phyloP scores from a whole-genome alignment of 2,888 invertebrate species.

The Stenchaetothrips biformis region DNA sequence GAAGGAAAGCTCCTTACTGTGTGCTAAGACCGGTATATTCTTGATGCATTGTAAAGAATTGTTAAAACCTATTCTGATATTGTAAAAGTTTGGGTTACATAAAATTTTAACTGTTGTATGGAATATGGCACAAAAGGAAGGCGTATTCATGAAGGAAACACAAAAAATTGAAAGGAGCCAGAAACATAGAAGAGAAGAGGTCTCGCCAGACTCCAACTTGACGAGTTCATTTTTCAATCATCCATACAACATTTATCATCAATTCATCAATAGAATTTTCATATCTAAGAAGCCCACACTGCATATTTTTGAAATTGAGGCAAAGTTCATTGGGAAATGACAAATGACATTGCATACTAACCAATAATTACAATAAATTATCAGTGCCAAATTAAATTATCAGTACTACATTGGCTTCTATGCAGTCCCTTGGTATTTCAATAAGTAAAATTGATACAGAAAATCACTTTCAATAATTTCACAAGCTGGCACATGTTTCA shows the following conservation, averaged over 20 bases:
- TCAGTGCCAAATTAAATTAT: slow-evolving; percentile 25
- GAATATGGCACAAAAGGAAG: not conserved
- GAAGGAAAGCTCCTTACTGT: not conserved
- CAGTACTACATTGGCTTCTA: slow-evolving; percentile 19
- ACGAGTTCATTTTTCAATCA: too few relatives aligned
- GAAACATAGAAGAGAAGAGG: too few relatives aligned
- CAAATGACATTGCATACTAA: not conserved
- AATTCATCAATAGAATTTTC: too few relatives aligned
- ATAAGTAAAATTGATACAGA: not conserved
- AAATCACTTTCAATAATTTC: not conserved
- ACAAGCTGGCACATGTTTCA: not conserved
- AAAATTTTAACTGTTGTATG: slow-evolving; percentile 12
- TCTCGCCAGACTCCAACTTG: too few relatives aligned
- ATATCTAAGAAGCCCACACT: too few relatives aligned
- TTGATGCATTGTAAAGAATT: not conserved
- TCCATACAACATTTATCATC: too few relatives aligned
- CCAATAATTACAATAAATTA: slow-evolving; percentile 21
- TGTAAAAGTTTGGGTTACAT: not conserved
- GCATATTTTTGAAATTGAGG: too few relatives aligned
- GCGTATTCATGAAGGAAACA: too few relatives aligned
- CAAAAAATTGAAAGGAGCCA: too few relatives aligned
- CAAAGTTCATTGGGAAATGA: too few relatives aligned
- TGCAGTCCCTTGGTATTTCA: slow-evolving; percentile 9
- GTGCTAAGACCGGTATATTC: too few relatives aligned
- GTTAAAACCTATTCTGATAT: not conserved